Evolutionary conservation across 2,797 vertebrate species (phyloP).

Genomic region (Macroramphosus scolopax): DNA sequence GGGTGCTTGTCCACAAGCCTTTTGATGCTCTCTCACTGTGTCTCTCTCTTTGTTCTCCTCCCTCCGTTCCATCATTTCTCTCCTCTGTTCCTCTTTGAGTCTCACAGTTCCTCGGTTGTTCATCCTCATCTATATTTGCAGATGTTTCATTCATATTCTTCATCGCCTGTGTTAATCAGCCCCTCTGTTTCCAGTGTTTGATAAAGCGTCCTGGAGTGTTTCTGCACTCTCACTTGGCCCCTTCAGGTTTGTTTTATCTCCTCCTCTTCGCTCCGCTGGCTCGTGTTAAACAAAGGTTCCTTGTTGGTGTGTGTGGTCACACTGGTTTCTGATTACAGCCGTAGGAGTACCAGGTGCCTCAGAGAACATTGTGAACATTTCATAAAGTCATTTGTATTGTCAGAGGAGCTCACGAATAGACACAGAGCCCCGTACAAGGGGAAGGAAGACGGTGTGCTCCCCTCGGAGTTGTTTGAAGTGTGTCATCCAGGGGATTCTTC

Average conservation of each 20-base stretch:
- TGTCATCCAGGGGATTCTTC: too few species aligned
- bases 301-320: slow-evolving; percentile 27
- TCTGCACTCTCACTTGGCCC: slow-evolving; percentile 11
- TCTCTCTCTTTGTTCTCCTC: slow-evolving; percentile 13
- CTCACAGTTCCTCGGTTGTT: background rate
- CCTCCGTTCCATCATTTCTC: slow-evolving; percentile 7
- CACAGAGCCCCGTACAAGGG: background rate
- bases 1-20: slow-evolving; percentile 57
- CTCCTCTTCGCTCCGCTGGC: slow-evolving; percentile 46
- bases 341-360: slow-evolving; percentile 16
- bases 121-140: slow-evolving; percentile 16
- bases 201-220: slow-evolving; percentile 3
- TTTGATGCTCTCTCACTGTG: slow-evolving; percentile 64
- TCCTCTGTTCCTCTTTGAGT: slow-evolving; percentile 5
- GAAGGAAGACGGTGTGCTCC: too few species aligned
- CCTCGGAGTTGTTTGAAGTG: too few species aligned
- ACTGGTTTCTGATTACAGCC: slow-evolving; percentile 28
- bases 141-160: slow-evolving; percentile 4
- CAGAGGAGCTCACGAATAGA: background rate
- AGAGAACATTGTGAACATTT: slow-evolving; percentile 11
- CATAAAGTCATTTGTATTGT: slow-evolving; percentile 5
- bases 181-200: slow-evolving; percentile 12
- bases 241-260: slow-evolving; percentile 40
- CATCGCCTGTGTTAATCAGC: slow-evolving; percentile 15
- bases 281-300: slow-evolving; percentile 44